These are phyloP conservation scores for Netta rufina DNA, from an alignment of 2,797 vertebrate genomes.

Conservation along the genomic window DNA sequence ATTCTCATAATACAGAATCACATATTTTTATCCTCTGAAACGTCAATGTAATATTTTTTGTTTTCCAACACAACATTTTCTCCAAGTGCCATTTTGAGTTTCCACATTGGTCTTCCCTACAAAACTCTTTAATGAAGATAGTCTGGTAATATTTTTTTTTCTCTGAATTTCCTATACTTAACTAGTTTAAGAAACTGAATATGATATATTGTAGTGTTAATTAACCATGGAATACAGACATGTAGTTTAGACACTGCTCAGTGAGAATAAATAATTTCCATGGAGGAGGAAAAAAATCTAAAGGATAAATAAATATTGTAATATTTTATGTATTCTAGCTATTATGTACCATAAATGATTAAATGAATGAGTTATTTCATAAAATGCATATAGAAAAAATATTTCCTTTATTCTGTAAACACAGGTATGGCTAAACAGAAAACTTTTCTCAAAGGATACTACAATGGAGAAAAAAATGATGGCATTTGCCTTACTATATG, in stretches of 20 bases:
- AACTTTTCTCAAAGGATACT: neutral
- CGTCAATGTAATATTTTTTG: neutral
- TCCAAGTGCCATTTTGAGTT: neutral
- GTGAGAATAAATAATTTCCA: neutral
- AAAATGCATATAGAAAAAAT: neutral
- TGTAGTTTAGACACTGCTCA: neutral
- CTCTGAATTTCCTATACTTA: neutral
- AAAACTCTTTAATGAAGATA: neutral
- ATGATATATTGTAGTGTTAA: neutral
- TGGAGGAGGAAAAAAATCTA: neutral
- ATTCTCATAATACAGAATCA: neutral
- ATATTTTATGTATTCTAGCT: neutral
- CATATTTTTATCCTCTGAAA: neutral
- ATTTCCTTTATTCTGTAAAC: neutral
- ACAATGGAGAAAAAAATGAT: neutral
- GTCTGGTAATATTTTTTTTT: neutral
- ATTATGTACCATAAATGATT: neutral
- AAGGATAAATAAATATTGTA: neutral
- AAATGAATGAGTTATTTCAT: neutral
- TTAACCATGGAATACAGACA: neutral
- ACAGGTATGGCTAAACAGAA: neutral
- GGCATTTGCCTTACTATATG: conserved; percentile 23
- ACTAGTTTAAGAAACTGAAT: neutral
- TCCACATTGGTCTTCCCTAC: neutral
- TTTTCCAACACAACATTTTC: neutral